phyloP scores from a whole-genome alignment of 2,113 vertebrate species.

The Pogonocichla stellata region DNA sequence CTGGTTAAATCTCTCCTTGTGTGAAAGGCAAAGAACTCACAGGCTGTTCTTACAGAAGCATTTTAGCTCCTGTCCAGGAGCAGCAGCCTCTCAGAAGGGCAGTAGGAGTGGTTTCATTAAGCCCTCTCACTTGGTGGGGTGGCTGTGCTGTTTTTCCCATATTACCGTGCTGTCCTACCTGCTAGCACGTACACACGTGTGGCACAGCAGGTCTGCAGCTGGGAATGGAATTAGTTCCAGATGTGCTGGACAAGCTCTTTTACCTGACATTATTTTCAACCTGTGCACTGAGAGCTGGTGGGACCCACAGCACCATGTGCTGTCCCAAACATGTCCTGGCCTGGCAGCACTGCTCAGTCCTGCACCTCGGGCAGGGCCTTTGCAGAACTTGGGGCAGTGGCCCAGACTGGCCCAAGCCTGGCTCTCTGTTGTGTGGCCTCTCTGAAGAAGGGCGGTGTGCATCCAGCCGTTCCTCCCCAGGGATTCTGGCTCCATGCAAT shows the following conservation, averaged over 20 bases:
- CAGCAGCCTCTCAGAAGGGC: background rate
- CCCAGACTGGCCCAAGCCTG: background rate
- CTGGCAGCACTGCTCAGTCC: background rate
- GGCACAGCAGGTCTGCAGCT: background rate
- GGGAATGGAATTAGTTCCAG: background rate
- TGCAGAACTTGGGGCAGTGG: background rate
- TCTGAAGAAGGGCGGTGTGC: background rate
- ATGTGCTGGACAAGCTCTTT: background rate
- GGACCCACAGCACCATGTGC: background rate
- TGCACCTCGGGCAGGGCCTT: background rate
- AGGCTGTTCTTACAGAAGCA: background rate
- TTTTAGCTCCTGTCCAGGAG: background rate
- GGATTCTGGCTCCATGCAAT: background rate
- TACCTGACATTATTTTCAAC: background rate
- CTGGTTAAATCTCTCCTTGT: background rate
- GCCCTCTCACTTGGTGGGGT: background rate
- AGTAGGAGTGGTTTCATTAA: background rate
- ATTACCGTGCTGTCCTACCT: background rate
- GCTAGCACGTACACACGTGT: background rate
- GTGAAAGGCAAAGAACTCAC: background rate
- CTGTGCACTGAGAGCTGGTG: background rate
- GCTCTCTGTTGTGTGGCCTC: background rate
- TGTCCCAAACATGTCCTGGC: background rate
- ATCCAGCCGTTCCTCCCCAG: background rate
- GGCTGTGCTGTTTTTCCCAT: background rate